These are phyloP conservation scores for Rhodinocichla rosea DNA, from an alignment of 2,113 vertebrate genomes.

Conservation along the genomic window DNA sequence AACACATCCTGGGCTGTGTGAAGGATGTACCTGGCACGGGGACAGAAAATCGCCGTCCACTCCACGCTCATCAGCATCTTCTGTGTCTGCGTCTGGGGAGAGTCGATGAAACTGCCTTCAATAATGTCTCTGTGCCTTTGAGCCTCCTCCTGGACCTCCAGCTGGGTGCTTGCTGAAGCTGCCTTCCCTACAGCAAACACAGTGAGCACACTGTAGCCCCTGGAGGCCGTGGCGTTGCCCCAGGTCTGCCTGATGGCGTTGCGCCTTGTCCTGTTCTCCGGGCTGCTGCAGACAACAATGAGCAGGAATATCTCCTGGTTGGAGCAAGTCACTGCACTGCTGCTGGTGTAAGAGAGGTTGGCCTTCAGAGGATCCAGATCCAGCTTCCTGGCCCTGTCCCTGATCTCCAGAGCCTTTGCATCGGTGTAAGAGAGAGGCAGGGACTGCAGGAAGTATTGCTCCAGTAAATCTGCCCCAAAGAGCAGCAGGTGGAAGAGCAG, in stretches of 20 bases:
- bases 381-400: slow-evolving; percentile 83
- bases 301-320: slow-evolving; percentile 82
- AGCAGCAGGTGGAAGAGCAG: slow-evolving; percentile 87
- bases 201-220: slow-evolving; percentile 60
- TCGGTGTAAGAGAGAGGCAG: slow-evolving; percentile 79
- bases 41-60: slow-evolving; percentile 86
- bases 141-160: slow-evolving; percentile 72
- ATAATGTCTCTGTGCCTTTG: slow-evolving; percentile 78
- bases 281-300: slow-evolving; percentile 77
- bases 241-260: slow-evolving; percentile 81
- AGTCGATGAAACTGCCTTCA: slow-evolving; percentile 77
- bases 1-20: slow-evolving; percentile 81
- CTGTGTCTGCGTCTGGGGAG: slow-evolving; percentile 64
- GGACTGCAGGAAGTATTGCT: slow-evolving; percentile 86
- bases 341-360: slow-evolving; percentile 74
- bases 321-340: slow-evolving; percentile 67
- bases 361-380: slow-evolving; percentile 66
- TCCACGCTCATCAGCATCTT: slow-evolving; percentile 75
- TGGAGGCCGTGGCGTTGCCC: slow-evolving; percentile 77
- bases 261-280: slow-evolving; percentile 76
- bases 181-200: slow-evolving; percentile 84
- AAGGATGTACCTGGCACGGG: slow-evolving; percentile 81
- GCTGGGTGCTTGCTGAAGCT: slow-evolving; percentile 57
- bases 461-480: slow-evolving; percentile 89
- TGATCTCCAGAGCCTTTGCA: slow-evolving; percentile 72